Evolutionary conservation across 2,797 vertebrate genomes (phyloP), one percentile per base, ranked within the genome.

Genomic region (Pteropus rufus): DNA sequence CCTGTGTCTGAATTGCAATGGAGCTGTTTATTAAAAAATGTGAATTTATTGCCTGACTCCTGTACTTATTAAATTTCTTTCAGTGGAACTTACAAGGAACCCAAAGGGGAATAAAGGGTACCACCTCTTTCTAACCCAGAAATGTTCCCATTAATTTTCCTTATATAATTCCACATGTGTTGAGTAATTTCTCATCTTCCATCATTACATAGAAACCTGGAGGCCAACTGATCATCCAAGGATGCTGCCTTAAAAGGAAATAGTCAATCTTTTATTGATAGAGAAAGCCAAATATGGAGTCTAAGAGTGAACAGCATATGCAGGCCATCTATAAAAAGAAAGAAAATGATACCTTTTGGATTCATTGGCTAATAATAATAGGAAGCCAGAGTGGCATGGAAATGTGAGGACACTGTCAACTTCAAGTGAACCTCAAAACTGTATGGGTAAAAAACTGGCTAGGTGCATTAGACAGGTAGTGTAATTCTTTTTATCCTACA

Each of bases 361-460:
- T 31, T 80, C 39, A 41, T 12, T 79, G 39, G 19, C 70, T 87
- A 34, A 52, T 76, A 92, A 56, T 84, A 87, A 69, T 9, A 36
- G 76, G 49, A 90, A 81, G 39, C 58, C 67, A 24, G 36, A 81
- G 64, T 79, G 82, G 19, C 7, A 10, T 60, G 41, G 29, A 83
- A 93, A 26, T 52, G 24, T 75, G 70, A 91, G 77, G 65, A 79
- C 52, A 76, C 0, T 92, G 34, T 60, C 39, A 69, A 86, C 26
- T 77, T 89, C 62, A 82, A 93, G 5, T 75, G 24, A 95, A 92
- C 41, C 84, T 95, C 67, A 80, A 85, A 79, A 93, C 87, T 69
- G 16, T 64, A 26, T 72, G 16, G 41, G 54, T 69, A 18, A 58
- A 89, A 89, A 87, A 87, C n/a, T 44, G 23, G 72, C 73, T 76